Evolutionary conservation across 2,888 invertebrate genomes (phyloP), one percentile per base, ranked within the genome.

Genomic region (Torymus texanus): DNA sequence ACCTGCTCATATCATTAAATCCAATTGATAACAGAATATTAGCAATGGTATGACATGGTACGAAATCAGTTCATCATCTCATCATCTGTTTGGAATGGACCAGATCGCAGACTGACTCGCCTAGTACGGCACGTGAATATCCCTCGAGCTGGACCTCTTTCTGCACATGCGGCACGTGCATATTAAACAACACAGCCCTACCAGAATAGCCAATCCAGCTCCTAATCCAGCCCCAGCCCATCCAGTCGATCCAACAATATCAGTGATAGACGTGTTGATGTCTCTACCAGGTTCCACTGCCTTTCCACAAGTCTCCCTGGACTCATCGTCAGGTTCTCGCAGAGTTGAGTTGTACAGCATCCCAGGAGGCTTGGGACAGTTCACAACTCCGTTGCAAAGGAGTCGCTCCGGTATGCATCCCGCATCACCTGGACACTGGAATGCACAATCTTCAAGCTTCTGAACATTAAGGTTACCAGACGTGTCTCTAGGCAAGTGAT

Each of bases 301-400:
- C 82, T 2, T 90, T 88, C 91, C 90, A 87, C 96, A 96, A 14
- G 95, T 91, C 85, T 95, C 95, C 0, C 94, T 92, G 0, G 96
- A 94, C 88, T 96, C 96, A 88, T 96, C 96, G 84, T 95, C 94
- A 67, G 94, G 89, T 80, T 92, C 92, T 2, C 92, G 91, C 1
- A 84, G 71, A 72, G 84, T 86, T 61, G 18, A 70, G 55, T 77
- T 84, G 24, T 63, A 81, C 8, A 55, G 67, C 29, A 61, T 61
- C 41, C 53, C 76, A n/a, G 68, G 85, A 91, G 77, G 93, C 91
- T 88, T 93, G 91, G 97, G 97, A 89, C 97, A 97, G 89, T 97
- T 97, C 16, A 95, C 93, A 2, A 97, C 93, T 4, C 97, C 97
- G 87, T 97, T 97, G 90, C 97, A 97, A 1, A 97, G 94, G 29